These are phyloP conservation scores for Hyposoter dolosus DNA, from an alignment of 2,888 invertebrate genomes.

Conservation along the genomic window DNA sequence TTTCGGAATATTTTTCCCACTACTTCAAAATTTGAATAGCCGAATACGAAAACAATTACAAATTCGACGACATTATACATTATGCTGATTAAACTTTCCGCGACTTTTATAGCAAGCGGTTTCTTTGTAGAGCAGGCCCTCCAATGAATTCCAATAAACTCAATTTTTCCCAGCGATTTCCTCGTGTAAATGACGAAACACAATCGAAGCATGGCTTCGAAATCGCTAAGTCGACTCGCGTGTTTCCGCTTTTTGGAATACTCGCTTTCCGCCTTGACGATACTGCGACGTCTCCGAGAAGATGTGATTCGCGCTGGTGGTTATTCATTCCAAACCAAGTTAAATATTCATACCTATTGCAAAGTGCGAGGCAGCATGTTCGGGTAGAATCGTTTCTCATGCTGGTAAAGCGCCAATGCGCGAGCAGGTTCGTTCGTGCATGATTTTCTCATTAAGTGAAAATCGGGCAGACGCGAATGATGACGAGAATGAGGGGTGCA, in stretches of 20 bases:
- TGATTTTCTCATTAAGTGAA: conserved; percentile 49
- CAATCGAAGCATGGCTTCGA: not conserved
- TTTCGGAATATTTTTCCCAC: not conserved
- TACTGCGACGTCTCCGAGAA: not conserved
- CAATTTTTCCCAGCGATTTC: conserved; percentile 7
- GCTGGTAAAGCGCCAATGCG: conserved; percentile 7
- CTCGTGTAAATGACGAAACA: conserved; percentile 16
- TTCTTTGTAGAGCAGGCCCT: not conserved
- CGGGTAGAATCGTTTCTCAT: not conserved
- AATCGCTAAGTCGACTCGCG: not conserved
- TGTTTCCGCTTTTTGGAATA: conserved; percentile 3
- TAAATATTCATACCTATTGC: conserved; percentile 56
- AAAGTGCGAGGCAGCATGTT: conserved; percentile 4
- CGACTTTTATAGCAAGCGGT: not conserved
- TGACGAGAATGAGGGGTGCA: conserved; percentile 30
- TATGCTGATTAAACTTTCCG: not conserved
- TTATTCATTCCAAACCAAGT: conserved; percentile 34
- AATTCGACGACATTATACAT: not conserved
- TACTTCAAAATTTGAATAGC: not conserved
- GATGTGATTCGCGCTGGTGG: not conserved
- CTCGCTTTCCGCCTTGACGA: conserved; percentile 5
- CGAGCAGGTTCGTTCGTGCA: conserved; percentile 16
- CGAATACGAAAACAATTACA: not conserved
- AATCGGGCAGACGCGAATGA: conserved; percentile 45
- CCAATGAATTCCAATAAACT: not conserved